Percentiles rank a stretch among this genome's conserved stretches.
Conservation (phyloP, 2,797 vertebrate species). For the Neopelma chrysocephalum region DNA sequence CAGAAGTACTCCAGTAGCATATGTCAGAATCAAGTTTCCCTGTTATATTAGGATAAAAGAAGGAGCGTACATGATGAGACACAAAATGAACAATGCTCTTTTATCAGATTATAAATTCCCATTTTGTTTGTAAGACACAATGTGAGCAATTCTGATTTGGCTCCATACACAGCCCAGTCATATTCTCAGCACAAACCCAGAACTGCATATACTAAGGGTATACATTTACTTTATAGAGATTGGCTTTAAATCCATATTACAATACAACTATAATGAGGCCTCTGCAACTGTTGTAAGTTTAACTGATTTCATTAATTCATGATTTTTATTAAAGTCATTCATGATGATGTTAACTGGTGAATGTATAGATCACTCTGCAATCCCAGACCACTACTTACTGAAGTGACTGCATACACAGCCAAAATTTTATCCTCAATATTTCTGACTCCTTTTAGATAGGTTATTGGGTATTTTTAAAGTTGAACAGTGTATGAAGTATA, state of each 20-base stretch:
- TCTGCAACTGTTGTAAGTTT: background rate
- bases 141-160: background rate
- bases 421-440: background rate
- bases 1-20: background rate
- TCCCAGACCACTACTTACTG: background rate
- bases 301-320: background rate
- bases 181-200: background rate
- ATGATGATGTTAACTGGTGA: background rate
- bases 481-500: background rate
- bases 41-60: background rate
- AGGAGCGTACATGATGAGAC: background rate
- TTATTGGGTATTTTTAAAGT: background rate
- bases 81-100: background rate
- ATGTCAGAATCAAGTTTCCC: background rate
- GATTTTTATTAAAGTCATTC: background rate
- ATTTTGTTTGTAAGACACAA: background rate
- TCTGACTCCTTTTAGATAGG: background rate
- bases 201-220: background rate
- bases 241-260: background rate
- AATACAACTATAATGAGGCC: background rate
- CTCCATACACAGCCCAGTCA: background rate
- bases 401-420: background rate
- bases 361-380: background rate
- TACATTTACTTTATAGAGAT: background rate
- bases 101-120: background rate